Evolutionary conservation across 2,797 vertebrate species (phyloP), one percentile per base, ranked within the genome.

Genomic region (Anguilla marmorata): DNA sequence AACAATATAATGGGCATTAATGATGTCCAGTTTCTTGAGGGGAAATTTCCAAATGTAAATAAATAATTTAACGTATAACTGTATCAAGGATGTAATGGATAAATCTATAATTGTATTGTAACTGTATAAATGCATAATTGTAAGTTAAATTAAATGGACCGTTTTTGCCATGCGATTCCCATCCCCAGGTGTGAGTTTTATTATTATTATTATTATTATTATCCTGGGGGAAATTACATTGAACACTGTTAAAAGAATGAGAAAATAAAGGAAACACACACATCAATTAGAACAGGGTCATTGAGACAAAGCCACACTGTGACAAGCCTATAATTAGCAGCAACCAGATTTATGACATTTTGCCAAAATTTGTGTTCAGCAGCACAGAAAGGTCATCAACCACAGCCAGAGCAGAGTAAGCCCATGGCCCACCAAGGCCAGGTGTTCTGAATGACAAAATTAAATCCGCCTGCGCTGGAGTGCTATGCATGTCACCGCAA

Each of bases 261-360:
- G 66, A 72, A 41, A 80, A 48, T 6, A n/a, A 80, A 80, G 76
- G 19, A 80, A 80, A 80, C 76, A n/a, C 41, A 37, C 33, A 80
- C 41, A 48, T 24, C 41, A 80, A 80, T n/a, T 48, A 21, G 16
- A 80, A 48, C 45, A 24, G 37, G 16, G 37, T 80, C 76, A 24
- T 16, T 45, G 7, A 80, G 76, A 80, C 41, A 80, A 80, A 2
- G 1, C 76, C 19, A 80, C 76, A 45, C 41, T 12, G 16, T 76
- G 72, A 3, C 72, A 76, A 41, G 72, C 33, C 72, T 76, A 76
- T 76, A 80, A 80, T 80, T 48, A 48, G 37, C 24, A 80, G 37
- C 21, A 80, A 41, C 9, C 45, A 41, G 37, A 21, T 80, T 50
- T 80, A 8, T 50, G 37, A 80, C 37, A 11, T 80, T 80, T 48